phyloP scores from a whole-genome alignment of 2,888 invertebrate species.

The Teleogryllus oceanicus region DNA sequence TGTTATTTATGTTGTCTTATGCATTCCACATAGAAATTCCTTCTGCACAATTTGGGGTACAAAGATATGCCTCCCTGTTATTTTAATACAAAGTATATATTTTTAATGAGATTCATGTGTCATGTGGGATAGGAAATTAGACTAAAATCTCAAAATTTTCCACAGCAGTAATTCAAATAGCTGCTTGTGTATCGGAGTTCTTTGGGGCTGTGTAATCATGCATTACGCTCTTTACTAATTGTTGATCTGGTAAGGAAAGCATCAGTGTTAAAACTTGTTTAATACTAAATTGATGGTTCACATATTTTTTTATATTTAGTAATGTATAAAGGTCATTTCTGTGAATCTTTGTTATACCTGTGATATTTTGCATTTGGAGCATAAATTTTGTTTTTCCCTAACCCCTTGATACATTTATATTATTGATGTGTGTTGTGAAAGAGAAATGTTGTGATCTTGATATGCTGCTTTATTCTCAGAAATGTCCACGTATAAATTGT shows the following conservation, averaged over 20 bases:
- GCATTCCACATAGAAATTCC: constrained; percentile 28
- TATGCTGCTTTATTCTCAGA: not conserved
- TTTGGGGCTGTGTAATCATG: not conserved
- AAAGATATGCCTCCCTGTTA: not conserved
- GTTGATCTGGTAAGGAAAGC: not conserved
- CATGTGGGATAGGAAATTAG: not conserved
- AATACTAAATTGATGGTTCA: not conserved
- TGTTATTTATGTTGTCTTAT: constrained; percentile 22
- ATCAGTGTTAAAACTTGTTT: not conserved
- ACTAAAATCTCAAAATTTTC: not conserved
- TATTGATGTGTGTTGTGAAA: not conserved
- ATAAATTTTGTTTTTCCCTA: not conserved
- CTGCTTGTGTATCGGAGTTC: not conserved
- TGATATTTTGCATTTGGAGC: not conserved
- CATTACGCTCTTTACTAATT: not conserved
- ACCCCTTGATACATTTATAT: not conserved
- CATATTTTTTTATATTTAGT: not conserved
- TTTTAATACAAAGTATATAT: constrained; percentile 9
- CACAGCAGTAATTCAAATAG: not conserved
- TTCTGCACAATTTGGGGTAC: constrained; percentile 2
- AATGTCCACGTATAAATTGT: constrained; percentile 7
- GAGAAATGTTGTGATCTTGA: not conserved
- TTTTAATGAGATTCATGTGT: constrained; percentile 1
- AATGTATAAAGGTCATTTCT: not conserved
- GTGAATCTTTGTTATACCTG: constrained; percentile 11